Conservation (phyloP, 2,113 vertebrate species). For the Oncorhynchus gorbuscha region DNA sequence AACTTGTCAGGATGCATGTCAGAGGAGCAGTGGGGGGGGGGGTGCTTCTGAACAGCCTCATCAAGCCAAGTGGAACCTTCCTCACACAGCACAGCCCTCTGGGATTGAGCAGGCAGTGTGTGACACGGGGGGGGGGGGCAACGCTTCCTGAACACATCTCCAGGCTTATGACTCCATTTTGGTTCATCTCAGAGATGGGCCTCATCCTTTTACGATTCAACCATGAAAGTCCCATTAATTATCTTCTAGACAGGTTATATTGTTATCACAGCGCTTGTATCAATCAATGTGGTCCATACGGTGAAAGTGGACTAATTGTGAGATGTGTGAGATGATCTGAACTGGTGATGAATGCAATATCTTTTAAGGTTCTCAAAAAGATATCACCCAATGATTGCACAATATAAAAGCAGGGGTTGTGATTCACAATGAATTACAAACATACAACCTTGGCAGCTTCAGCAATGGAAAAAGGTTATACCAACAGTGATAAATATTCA, state of each 20-base stretch:
- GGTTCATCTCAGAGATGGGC: background rate
- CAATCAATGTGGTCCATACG: background rate
- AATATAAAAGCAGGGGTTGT: no score
- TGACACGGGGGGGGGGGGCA: background rate
- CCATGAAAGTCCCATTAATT: background rate
- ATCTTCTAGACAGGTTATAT: no score
- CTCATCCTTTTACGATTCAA: background rate
- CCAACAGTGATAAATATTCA: no score
- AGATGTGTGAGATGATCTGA: no score
- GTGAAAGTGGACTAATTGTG: background rate
- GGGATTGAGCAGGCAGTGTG: background rate
- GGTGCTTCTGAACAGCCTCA: background rate
- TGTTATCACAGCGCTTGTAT: background rate
- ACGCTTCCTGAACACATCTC: background rate
- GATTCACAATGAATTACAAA: no score
- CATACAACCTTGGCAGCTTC: no score
- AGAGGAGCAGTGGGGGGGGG: background rate
- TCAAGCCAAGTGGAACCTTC: constrained; percentile 2
- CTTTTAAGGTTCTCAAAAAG: no score
- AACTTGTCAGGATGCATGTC: background rate
- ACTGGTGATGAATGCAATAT: no score
- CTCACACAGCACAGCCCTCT: background rate
- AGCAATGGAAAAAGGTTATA: no score
- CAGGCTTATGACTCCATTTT: background rate
- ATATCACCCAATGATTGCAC: no score